Conservation (phyloP, 2,113 vertebrate species). For the Salminus brasiliensis region DNA sequence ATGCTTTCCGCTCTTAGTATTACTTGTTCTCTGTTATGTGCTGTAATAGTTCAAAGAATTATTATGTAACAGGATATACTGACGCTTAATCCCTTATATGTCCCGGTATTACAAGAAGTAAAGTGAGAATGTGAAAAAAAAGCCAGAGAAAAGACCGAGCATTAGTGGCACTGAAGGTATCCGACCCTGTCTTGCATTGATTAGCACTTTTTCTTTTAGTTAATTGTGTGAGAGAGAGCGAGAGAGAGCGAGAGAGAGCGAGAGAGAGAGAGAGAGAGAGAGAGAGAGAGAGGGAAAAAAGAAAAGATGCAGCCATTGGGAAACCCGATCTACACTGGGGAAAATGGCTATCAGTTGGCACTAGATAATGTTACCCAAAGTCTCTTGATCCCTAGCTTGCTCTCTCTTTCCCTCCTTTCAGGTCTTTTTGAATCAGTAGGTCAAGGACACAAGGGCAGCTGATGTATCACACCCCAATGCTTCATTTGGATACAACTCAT, state of each 20-base stretch:
- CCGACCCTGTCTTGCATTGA: neutral
- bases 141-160: neutral
- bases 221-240: neutral
- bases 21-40: neutral
- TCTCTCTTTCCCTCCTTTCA: too few relatives aligned
- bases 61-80: neutral
- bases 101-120: neutral
- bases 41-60: neutral
- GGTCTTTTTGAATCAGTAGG: too few relatives aligned
- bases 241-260: neutral
- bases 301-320: neutral
- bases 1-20: neutral
- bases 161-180: neutral
- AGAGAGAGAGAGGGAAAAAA: neutral
- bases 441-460: too few relatives aligned
- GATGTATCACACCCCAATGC: too few relatives aligned
- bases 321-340: neutral
- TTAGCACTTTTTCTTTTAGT: neutral
- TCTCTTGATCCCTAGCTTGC: too few relatives aligned
- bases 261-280: neutral
- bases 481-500: neutral
- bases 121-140: neutral
- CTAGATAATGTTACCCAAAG: conserved; percentile 32
- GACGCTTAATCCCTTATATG: neutral
- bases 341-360: neutral